Base-by-base conservation (phyloP, 1,140 invertebrate species). In the Ceratitis capitata region DNA sequence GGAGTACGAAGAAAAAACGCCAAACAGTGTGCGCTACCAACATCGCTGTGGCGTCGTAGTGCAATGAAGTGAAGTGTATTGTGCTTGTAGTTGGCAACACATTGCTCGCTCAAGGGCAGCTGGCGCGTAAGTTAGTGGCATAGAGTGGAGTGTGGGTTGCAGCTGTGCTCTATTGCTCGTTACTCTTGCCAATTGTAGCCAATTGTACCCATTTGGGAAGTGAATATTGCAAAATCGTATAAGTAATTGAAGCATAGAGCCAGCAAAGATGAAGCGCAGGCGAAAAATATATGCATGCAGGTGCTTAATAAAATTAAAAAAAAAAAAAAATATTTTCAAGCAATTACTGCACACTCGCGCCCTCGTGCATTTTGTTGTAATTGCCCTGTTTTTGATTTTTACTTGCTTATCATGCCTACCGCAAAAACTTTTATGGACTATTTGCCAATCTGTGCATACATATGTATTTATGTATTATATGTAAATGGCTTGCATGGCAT, bases 31-130 rank as follows among this genome's bases (percentile, higher is more conserved):
- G 47, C 10, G 16, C 10, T 51, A 23, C 49, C 49, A 14, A 53
- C 49, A 14, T 23, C 10, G 4, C 23, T 56, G 51, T 23, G 26
- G 23, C 58, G n/a, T n/a, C n/a, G n/a, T n/a, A n/a, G n/a, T n/a
- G n/a, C n/a, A n/a, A n/a, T n/a, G n/a, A n/a, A n/a, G n/a, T n/a
- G n/a, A n/a, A n/a, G n/a, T n/a, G n/a, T 32, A 32, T 56, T 12
- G 16, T 56, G 16, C 3, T 42, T 23, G 58, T 45, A 45, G 69
- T 23, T 10, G 69, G 39, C 58, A 14, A 56, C 51, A 56, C 51
- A 56, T 35, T 69, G 69, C 69, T 78, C 69, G 69, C 69, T 78
- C 69, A 78, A 78, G 69, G 69, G 39, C 69, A 78, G 69, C 16
- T 78, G 69, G 42, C 14, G 51, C 51, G 51, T 78, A 35, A 39